Conservation (phyloP, 37 sponge, comb jelly and placozoan genomes). For the Crambe crambe region DNA sequence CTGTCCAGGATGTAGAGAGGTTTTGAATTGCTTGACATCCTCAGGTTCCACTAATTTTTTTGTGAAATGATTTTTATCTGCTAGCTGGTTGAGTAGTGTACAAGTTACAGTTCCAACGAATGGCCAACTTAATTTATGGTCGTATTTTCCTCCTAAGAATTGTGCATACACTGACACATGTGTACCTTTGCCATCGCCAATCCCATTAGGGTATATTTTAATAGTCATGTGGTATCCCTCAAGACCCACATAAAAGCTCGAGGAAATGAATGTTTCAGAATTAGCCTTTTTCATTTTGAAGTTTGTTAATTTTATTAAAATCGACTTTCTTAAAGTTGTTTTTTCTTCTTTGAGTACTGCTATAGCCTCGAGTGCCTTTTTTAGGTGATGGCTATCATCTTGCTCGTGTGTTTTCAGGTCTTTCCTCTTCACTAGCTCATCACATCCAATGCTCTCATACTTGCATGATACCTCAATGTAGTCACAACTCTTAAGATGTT, state of each 20-base stretch:
- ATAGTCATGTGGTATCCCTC: conserved; percentile 43
- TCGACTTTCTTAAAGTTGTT: background rate
- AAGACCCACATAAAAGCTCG: conserved; percentile 4
- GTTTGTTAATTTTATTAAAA: background rate
- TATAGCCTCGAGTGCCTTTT: background rate
- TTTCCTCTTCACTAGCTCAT: background rate
- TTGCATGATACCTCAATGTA: conserved; percentile 8
- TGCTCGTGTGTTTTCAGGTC: conserved; percentile 15
- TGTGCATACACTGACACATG: conserved; percentile 13
- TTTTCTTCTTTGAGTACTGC: background rate
- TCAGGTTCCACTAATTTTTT: no score
- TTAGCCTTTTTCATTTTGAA: background rate
- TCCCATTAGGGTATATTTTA: conserved; percentile 19
- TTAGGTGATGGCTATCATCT: background rate
- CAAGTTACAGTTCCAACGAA: background rate
- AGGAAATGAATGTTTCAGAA: background rate
- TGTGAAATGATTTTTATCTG: background rate
- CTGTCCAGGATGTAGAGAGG: no score
- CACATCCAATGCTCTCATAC: conserved; percentile 25
- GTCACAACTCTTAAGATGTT: conserved; percentile 9
- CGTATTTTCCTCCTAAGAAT: conserved; percentile 28
- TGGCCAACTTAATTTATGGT: conserved; percentile 15
- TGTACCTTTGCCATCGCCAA: background rate
- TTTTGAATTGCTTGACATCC: no score
- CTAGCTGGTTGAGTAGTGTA: background rate